Percentiles rank a stretch among this genome's conserved stretches.
phyloP scores from a whole-genome alignment of 2,113 vertebrate genomes.

The Echinops telfairi region DNA sequence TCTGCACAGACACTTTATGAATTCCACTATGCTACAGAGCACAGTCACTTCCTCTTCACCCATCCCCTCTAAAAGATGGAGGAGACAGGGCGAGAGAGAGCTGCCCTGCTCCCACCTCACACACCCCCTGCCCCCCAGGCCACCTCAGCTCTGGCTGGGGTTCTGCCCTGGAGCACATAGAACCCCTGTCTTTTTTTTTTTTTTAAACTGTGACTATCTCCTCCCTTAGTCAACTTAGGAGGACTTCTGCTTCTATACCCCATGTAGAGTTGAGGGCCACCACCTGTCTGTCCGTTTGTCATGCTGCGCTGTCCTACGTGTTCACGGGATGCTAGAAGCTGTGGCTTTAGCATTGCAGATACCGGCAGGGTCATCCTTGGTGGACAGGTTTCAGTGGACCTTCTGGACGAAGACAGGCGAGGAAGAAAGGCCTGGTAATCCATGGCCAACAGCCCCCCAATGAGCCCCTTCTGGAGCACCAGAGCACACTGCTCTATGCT shows the following conservation, averaged over 20 bases:
- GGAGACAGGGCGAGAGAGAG: too few species aligned
- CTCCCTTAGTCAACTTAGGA: neutral
- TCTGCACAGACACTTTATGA: too few species aligned
- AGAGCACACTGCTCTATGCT: too few species aligned
- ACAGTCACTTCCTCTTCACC: too few species aligned
- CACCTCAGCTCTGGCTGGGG: neutral
- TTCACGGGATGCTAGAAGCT: too few species aligned
- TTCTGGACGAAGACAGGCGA: neutral
- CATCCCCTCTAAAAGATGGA: too few species aligned
- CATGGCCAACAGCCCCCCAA: neutral
- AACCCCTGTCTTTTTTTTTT: neutral
- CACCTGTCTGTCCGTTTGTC: neutral
- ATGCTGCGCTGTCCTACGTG: neutral
- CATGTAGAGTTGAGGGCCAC: too few species aligned
- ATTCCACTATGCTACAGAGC: too few species aligned
- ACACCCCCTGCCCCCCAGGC: too few species aligned
- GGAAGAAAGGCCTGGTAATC: neutral
- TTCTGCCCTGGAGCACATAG: neutral
- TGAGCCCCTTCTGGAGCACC: too few species aligned
- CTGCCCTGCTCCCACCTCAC: too few species aligned
- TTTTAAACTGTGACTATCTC: too few species aligned
- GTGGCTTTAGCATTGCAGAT: neutral
- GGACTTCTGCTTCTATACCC: neutral
- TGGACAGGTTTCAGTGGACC: neutral
- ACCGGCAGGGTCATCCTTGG: neutral